Percentiles rank a stretch among this genome's conserved stretches.
phyloP scores from a whole-genome alignment of 2,113 vertebrate genomes.

The Acinonyx jubatus region DNA sequence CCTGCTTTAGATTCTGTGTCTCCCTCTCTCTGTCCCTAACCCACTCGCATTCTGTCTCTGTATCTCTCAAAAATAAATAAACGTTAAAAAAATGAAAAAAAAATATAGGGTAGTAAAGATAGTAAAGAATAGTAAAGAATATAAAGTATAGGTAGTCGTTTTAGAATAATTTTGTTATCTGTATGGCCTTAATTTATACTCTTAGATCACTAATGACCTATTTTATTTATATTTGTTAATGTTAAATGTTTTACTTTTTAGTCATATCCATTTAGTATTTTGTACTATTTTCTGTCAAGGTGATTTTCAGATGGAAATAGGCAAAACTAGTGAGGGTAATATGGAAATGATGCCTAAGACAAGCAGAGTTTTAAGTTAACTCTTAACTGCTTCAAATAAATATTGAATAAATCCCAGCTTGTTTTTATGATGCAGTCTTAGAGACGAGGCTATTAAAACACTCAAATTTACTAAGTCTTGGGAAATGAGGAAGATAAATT shows the following conservation, averaged over 20 bases:
- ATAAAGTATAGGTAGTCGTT: background rate
- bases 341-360: background rate
- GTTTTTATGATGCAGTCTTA: background rate
- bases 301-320: background rate
- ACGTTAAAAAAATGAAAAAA: too few species aligned
- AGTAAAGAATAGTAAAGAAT: background rate
- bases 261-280: background rate
- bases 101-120: background rate
- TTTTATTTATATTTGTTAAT: background rate
- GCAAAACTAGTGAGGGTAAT: background rate
- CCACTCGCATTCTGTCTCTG: too few species aligned
- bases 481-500: background rate
- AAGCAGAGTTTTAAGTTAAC: background rate
- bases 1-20: too few species aligned
- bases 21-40: too few species aligned
- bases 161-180: background rate
- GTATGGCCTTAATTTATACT: background rate
- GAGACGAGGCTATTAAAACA: background rate
- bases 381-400: constrained; percentile 15
- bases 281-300: background rate
- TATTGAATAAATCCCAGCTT: background rate
- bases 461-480: background rate
- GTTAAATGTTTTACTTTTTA: background rate
- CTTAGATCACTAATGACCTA: background rate
- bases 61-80: too few species aligned